Conservation (phyloP, 2,113 vertebrate genomes). For the Phasianus colchicus region DNA sequence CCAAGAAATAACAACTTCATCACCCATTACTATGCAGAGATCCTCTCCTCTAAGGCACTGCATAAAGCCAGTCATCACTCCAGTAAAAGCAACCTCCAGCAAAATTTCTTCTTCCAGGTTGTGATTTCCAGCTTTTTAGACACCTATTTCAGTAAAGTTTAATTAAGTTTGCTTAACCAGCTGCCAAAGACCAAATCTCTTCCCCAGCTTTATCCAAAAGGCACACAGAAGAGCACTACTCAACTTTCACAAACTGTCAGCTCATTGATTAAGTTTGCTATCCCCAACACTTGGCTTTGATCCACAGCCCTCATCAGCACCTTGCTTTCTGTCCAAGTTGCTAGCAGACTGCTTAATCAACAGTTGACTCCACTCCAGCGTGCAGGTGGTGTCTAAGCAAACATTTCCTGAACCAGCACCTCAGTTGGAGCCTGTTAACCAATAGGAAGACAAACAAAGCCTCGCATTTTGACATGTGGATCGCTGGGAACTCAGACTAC, state of each 20-base stretch:
- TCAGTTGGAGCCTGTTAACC: background rate
- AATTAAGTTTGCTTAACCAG: slow-evolving; percentile 23
- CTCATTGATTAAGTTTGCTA: slow-evolving; percentile 38
- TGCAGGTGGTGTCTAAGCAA: background rate
- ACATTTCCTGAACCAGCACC: background rate
- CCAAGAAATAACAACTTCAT: background rate
- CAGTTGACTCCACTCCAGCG: background rate
- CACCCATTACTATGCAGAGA: background rate
- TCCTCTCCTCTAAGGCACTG: background rate
- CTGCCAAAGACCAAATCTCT: slow-evolving; percentile 43
- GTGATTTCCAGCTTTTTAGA: background rate
- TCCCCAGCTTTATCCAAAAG: slow-evolving; percentile 38
- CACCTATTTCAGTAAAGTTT: background rate
- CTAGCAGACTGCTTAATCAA: slow-evolving; percentile 47
- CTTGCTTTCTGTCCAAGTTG: slow-evolving; percentile 20
- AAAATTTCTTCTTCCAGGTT: slow-evolving; percentile 20
- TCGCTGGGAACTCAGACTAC: background rate
- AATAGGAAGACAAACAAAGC: background rate
- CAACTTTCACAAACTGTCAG: slow-evolving; percentile 9
- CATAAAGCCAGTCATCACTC: background rate
- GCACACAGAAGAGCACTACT: slow-evolving; percentile 16
- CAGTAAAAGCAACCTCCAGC: background rate
- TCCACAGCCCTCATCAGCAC: slow-evolving; percentile 14
- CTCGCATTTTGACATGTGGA: background rate
- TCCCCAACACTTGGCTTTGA: slow-evolving; percentile 48